Conservation (phyloP, 2,113 vertebrate species). For the Pitta sordida region DNA sequence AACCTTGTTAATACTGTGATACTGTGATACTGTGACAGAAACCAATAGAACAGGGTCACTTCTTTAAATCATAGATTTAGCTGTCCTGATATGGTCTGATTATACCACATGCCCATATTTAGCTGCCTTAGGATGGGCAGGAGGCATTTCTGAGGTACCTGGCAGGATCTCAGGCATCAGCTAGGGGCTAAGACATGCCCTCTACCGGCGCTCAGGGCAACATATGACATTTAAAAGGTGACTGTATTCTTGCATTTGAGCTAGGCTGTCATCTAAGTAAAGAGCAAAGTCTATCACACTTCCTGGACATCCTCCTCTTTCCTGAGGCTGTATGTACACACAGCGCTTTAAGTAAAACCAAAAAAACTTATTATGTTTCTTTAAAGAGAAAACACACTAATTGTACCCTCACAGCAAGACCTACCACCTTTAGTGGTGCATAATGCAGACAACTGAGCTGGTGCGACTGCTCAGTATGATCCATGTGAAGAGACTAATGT, state of each 20-base stretch:
- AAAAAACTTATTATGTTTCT: not conserved
- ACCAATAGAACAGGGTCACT: not conserved
- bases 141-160: not conserved
- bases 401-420: not conserved
- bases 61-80: not conserved
- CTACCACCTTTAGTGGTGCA: fast-evolving
- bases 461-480: not conserved
- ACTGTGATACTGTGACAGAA: not conserved
- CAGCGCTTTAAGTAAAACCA: not conserved
- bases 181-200: not conserved
- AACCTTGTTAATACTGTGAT: too few relatives aligned
- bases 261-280: not conserved
- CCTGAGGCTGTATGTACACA: not conserved
- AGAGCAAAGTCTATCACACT: not conserved
- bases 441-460: not conserved
- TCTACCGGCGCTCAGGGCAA: not conserved
- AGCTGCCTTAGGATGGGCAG: not conserved
- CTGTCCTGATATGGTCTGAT: not conserved
- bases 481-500: fast-evolving
- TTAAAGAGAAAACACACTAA: not conserved
- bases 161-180: not conserved
- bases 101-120: not conserved
- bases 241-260: not conserved
- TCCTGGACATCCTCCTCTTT: not conserved
- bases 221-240: not conserved